Base-by-base conservation (phyloP, 2,888 invertebrate genomes). In the Eupithecia subfuscata region DNA sequence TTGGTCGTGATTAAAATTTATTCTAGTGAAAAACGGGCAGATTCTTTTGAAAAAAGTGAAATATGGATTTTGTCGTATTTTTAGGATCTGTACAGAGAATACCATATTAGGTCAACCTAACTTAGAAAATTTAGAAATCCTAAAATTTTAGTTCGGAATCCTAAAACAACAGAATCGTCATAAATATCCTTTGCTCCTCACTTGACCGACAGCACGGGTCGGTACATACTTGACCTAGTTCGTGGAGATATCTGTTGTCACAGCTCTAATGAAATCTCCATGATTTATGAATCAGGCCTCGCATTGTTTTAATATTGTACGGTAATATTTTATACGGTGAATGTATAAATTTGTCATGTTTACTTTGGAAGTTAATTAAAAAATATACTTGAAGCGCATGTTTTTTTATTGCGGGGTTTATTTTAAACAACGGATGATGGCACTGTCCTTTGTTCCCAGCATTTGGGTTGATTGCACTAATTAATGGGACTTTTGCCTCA, bases 201-300 rank as follows among this genome's bases (percentile, higher is more conserved):
- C 65, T 72, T 52, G 52, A 63, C 63, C 25, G 22, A 63, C 25
- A 63, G 25, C 63, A 9, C 73, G 68, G 56, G 60, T 25, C 22
- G 63, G 30, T 64, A 70, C 75, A 74, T 69, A 75, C 74, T 74
- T 78, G 80, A 79, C 80, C 80, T 43, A 79, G 74, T 80, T 80
- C 77, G 25, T 48, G 69, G 56, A 37, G 71, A 65, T 64, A 76
- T 71, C 71, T 45, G 43, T 64, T 71, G 37, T 70, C 63, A 75
- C 48, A 75, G 25, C 73, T 65, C 34, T 75, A 73, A 76, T 73
- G 56, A 73, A 70, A 70, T 73, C 70, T 73, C 69, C 60, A 73
- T 70, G 67, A 76, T 76, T 73, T 75, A 75, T 67, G 43, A 64
- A 68, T 25, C 69, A 63, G 8, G n/a, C 48, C 60, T 40, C 48